phyloP scores from a whole-genome alignment of 2,797 vertebrate genomes.

The Monodelphis domestica region DNA sequence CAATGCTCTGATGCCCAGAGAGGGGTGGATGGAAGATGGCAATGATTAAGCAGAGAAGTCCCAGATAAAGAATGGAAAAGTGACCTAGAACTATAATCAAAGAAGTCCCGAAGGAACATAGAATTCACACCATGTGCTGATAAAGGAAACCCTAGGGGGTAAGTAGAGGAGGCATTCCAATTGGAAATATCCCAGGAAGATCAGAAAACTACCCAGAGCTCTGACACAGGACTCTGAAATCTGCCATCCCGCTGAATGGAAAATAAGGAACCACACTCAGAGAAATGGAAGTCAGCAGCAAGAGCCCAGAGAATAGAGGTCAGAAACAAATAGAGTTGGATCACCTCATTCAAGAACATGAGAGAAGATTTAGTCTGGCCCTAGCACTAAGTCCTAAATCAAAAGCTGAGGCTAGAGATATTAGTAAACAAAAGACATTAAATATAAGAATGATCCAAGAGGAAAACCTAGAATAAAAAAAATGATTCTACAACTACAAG shows the following conservation, averaged over 20 bases:
- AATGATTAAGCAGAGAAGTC: no score
- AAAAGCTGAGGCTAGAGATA: not conserved
- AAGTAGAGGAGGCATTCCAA: not conserved
- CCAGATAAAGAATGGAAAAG: not conserved
- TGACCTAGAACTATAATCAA: not conserved
- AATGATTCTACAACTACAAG: not conserved
- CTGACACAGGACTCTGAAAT: not conserved
- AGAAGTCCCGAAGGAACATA: not conserved
- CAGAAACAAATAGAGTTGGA: not conserved
- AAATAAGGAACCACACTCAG: not conserved
- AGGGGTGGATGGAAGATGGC: no score
- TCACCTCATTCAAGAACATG: not conserved
- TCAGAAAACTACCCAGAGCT: not conserved
- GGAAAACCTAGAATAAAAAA: not conserved
- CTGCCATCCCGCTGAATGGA: not conserved
- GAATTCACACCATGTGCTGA: not conserved
- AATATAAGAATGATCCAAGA: not conserved
- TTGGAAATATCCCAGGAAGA: not conserved
- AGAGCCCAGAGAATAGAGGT: not conserved
- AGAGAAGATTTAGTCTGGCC: not conserved
- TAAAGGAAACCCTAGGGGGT: not conserved
- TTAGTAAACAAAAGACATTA: not conserved
- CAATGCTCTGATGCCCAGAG: no score
- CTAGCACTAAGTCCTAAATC: not conserved
- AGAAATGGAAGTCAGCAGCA: not conserved